Evolutionary conservation across 1,140 invertebrate genomes (phyloP), one percentile per base, ranked within the genome.

Genomic region (Philotrypesis tridentata): DNA sequence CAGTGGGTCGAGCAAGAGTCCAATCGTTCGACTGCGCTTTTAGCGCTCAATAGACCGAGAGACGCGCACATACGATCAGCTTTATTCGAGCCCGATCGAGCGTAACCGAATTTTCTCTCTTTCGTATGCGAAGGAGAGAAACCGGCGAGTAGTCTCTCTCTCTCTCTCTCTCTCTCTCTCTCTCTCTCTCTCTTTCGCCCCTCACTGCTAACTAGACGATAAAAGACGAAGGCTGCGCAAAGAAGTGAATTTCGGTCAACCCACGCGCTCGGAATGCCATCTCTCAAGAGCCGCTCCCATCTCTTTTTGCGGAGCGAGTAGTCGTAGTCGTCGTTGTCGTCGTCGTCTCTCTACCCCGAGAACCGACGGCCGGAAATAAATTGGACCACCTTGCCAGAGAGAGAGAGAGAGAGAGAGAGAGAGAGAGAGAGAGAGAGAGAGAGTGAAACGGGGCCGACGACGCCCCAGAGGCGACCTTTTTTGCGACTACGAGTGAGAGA

Each of bases 1-100:
- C 82, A 79, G 79, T 83, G 76, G 80, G 67, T 83, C 78, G 80
- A 72, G 72, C 67, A 67, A 75, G 82, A 81, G 83, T 70, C 72
- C 75, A 63, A 31, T 60, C 55, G 48, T 55, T 21, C 29, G 6
- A 14, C 2, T 31, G 79, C 63, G 29, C 60, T 68, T 80, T 75
- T 75, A 75, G 60, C n/a, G 72, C 40, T 81, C 72, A 70, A 75
- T 70, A 68, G 79, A 81, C 79, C 12, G 61, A 81, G 72, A 81
- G 61, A 75, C 23, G 25, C 79, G 71, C 12, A 33, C 14, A 67
- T 43, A 48, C 7, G 55, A 80, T 65, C 70, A 12, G 68, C 11
- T 79, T 61, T 40, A 29, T 33, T 61, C 48, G n/a, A 71, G 65
- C 43, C 27, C 48, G 65, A 70, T 48, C n/a, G 11, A 3, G 23